Base-by-base conservation (phyloP, 2,797 vertebrate species). In the Rousettus madagascariensis region DNA sequence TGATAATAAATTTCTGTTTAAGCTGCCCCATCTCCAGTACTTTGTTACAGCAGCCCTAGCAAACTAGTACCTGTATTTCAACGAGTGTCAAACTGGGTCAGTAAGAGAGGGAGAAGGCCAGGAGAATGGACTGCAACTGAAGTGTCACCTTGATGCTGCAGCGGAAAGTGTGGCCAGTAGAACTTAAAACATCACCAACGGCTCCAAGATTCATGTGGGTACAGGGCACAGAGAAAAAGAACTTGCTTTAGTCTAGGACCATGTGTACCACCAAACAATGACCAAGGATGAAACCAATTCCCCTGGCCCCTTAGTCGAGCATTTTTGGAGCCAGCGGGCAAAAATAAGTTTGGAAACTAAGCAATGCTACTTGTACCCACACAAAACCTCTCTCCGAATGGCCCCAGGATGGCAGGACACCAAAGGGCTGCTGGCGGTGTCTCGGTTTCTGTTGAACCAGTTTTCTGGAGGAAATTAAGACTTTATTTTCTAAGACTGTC, bases 391-490 rank as follows among this genome's bases (percentile, higher is more conserved):
- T 71, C 78, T 93, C 90, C 75, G 20, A 78, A 79, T 4, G 17
- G 72, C 77, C 72, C 66, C 6, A 0, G 28, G 46, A 0, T 79
- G 90, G 97, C 93, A 88, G 87, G 91, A 51, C 0, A 17, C 96
- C 87, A 0, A 17, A 41, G 4, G 68, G 79, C 75, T 80, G n/a
- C 78, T 96, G 97, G 91, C 83, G 63, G 69, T 8, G 10, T 46
- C 75, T 92, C 4, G 0, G 78, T 59, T 94, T 90, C 95, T 75
- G 90, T 2, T 86, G 82, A 97, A 92, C 90, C 78, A 87, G 92
- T 94, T 96, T 93, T 95, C 84, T 85, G 74, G 53, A 96, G 86
- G 91, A 96, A 97, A 92, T 88, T 8, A 91, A 63, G 79, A 83
- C 86, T 92, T 89, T 63, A n/a, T 95, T 97, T 93, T 93, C 53